These are phyloP conservation scores for Schizopygopsis pylzovi DNA, from an alignment of 2,797 vertebrate genomes.

Conservation along the genomic window DNA sequence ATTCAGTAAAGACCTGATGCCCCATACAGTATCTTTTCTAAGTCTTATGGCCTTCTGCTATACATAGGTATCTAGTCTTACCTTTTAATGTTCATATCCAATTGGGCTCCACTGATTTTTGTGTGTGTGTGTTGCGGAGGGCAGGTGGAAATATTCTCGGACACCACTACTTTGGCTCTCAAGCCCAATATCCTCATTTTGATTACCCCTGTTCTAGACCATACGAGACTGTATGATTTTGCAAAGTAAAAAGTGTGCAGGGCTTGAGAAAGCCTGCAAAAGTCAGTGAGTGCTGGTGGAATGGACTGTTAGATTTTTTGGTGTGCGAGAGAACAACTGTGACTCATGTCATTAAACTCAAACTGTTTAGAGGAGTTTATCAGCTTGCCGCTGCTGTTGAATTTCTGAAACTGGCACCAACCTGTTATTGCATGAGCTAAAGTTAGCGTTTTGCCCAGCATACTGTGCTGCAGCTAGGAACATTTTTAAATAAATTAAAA, in stretches of 20 bases:
- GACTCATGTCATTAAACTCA: slow-evolving; percentile 35
- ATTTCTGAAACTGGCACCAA: slow-evolving; percentile 54
- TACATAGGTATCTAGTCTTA: too few species aligned
- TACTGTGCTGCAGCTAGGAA: slow-evolving; percentile 21
- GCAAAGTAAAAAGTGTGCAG: slow-evolving; percentile 6
- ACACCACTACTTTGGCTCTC: too few species aligned
- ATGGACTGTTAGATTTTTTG: background rate
- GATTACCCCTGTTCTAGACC: background rate
- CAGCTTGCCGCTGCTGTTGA: slow-evolving; percentile 58
- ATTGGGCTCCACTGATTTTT: too few species aligned
- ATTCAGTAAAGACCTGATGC: too few species aligned
- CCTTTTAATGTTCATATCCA: too few species aligned
- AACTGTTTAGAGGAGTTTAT: slow-evolving; percentile 43
- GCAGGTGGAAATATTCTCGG: too few species aligned
- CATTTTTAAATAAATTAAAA: slow-evolving; percentile 58
- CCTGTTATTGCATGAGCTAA: slow-evolving; percentile 49
- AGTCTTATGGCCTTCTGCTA: too few species aligned
- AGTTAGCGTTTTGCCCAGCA: slow-evolving; percentile 32
- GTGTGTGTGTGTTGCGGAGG: too few species aligned
- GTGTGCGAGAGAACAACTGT: background rate
- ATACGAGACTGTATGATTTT: slow-evolving; percentile 1
- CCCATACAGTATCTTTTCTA: too few species aligned
- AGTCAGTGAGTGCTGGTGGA: background rate
- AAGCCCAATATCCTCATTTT: too few species aligned
- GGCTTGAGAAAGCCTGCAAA: slow-evolving; percentile 4